A percentile compares a stretch with the other conserved stretches of the same genome.
phyloP scores from a whole-genome alignment of 2,888 invertebrate genomes.

The Belgica antarctica region DNA sequence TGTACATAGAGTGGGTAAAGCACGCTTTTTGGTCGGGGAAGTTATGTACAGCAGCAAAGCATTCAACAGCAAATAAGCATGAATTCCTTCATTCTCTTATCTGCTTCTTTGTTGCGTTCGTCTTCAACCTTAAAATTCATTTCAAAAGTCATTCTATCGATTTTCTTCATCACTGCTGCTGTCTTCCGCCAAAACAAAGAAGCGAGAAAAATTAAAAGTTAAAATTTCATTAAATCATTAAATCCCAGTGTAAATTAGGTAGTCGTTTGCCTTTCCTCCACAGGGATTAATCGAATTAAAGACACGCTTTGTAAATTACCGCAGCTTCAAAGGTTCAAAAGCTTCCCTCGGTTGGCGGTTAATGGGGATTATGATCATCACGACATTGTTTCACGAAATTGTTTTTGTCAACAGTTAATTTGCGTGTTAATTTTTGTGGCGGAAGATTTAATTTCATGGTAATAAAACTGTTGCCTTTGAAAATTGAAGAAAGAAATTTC shows the following conservation, averaged over 20 bases:
- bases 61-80: constrained; percentile 27
- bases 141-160: constrained; percentile 35
- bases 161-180: no score
- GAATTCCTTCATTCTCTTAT: constrained; percentile 35
- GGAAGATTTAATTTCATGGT: no score
- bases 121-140: constrained; percentile 15
- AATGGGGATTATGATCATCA: constrained; percentile 25
- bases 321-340: constrained; percentile 7
- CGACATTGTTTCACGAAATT: constrained; percentile 14
- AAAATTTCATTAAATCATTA: constrained; percentile 34
- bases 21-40: background rate
- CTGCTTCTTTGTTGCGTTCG: constrained; percentile 30
- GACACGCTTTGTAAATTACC: constrained; percentile 2
- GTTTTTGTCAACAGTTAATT: constrained; percentile 43
- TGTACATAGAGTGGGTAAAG: background rate
- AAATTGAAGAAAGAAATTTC: no score
- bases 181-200: constrained; percentile 1
- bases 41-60: constrained; percentile 18
- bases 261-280: background rate
- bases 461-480: no score
- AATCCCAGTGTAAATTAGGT: constrained; percentile 4
- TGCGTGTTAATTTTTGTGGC: constrained; percentile 18
- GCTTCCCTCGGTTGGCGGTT: background rate
- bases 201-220: constrained; percentile 25
- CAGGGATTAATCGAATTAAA: constrained; percentile 20